Conservation (phyloP, 2,888 invertebrate species). For the Leptopilina myrica region DNA sequence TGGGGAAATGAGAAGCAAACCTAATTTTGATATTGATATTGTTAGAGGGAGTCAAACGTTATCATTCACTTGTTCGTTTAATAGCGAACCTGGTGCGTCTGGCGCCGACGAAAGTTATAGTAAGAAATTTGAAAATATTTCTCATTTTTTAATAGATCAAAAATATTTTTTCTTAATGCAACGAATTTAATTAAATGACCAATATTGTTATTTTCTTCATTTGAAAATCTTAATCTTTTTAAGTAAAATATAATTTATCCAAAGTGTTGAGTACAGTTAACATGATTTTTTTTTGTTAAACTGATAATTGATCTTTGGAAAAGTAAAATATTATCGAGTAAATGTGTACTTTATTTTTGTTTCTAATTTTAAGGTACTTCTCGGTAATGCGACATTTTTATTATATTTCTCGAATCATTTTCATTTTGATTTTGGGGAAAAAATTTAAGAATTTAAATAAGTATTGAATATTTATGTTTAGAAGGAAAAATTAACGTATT, state of each 20-base stretch:
- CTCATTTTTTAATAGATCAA: too few species aligned
- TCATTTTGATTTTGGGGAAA: constrained; percentile 72
- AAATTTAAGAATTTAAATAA: constrained; percentile 58
- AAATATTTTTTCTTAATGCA: too few species aligned
- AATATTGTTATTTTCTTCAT: neutral
- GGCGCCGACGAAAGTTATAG: constrained; percentile 86
- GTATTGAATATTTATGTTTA: too few species aligned
- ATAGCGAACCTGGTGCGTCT: constrained; percentile 80
- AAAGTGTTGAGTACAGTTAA: constrained; percentile 69
- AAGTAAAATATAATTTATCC: constrained; percentile 42
- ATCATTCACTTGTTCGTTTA: constrained; percentile 91
- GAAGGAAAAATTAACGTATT: too few species aligned
- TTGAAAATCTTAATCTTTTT: neutral
- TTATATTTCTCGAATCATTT: too few species aligned
- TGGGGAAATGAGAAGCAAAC: constrained; percentile 92
- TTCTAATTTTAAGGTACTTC: constrained; percentile 42
- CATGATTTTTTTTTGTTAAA: constrained; percentile 48
- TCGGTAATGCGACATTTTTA: constrained; percentile 51
- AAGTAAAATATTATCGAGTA: constrained; percentile 56
- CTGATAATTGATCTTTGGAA: constrained; percentile 68
- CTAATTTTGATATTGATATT: constrained; percentile 93
- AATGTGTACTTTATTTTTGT: constrained; percentile 47
- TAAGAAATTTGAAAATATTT: constrained; percentile 68
- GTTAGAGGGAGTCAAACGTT: constrained; percentile 86
- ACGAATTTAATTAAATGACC: too few species aligned